Base-by-base conservation (phyloP, 1,140 invertebrate genomes). In the Agraylea sexmaculata region DNA sequence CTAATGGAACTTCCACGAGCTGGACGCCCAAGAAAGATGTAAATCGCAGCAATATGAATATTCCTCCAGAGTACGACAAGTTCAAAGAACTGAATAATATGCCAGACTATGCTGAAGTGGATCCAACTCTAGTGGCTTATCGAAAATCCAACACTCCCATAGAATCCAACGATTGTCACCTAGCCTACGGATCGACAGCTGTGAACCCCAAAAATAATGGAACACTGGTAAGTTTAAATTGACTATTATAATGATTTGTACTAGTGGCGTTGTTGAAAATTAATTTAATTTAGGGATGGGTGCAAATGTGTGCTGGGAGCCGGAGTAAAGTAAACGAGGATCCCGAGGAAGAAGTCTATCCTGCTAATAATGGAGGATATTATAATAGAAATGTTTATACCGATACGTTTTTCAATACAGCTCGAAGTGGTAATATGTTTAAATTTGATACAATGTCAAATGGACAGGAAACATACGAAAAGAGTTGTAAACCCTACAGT, bases 381-480 rank as follows among this genome's bases (percentile, higher is more conserved):
- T 74, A 73, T 50, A 73, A 74, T 51, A 51, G 71, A 43, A 74
- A 73, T 43, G 71, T 74, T 2, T 74, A 72, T 40, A 71, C 69
- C 15, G 71, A 74, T 50, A 73, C 71, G 49, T 74, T 73, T 49
- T 74, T 73, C 42, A 36, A n/a, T n/a, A n/a, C n/a, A n/a, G n/a
- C n/a, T n/a, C n/a, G n/a, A n/a, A n/a, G n/a, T n/a, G n/a, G n/a
- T n/a, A n/a, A n/a, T n/a, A n/a, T n/a, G n/a, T n/a, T n/a, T n/a
- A n/a, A n/a, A n/a, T n/a, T n/a, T n/a, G n/a, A n/a, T n/a, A 17
- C 21, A 20, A 38, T 20, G 3, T 19, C 12, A n/a, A 10, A n/a
- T 15, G 11, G 10, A 10, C 16, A 4, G 2, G 33, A 54, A 44
- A 40, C 51, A 18, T 51, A 51, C 8, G 42, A 51, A 6, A 59